Percentiles rank a stretch among this genome's conserved stretches.
Conservation (phyloP, 2,888 invertebrate genomes). For the Morinoia aosen region DNA sequence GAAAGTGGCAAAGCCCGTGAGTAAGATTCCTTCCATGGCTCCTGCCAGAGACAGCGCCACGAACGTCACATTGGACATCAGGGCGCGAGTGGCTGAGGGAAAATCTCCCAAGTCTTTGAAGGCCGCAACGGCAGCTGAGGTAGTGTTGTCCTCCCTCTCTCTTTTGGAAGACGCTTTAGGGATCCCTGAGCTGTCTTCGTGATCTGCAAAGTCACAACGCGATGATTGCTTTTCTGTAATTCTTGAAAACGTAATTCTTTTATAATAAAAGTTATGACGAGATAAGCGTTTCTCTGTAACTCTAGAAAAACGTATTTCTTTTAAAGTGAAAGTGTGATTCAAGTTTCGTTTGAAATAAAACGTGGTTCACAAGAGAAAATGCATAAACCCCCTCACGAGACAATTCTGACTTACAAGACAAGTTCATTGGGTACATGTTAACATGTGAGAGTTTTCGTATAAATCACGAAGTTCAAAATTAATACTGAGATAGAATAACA, state of each 20-base stretch:
- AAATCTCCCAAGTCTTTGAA: conserved; percentile 52
- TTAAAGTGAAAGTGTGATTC: too few relatives aligned
- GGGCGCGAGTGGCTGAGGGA: conserved; percentile 49
- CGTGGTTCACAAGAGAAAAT: not conserved
- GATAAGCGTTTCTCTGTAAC: too few relatives aligned
- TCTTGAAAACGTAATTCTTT: too few relatives aligned
- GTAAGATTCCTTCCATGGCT: conserved; percentile 82
- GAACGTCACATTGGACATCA: conserved; percentile 80
- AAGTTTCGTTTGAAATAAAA: not conserved
- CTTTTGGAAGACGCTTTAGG: conserved; percentile 5
- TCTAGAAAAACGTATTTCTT: too few relatives aligned
- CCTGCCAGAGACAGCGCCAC: conserved; percentile 84
- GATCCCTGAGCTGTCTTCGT: not conserved
- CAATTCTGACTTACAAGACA: not conserved
- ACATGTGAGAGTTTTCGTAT: too few relatives aligned
- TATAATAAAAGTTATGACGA: too few relatives aligned
- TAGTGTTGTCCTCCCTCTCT: conserved; percentile 9
- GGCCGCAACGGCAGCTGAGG: not conserved
- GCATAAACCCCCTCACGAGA: too few relatives aligned
- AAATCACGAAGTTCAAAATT: not conserved
- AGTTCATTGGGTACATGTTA: not conserved
- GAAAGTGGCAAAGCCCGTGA: conserved; percentile 85
- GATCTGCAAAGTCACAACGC: not conserved
- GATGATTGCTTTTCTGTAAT: not conserved
- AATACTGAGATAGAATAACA: not conserved